Conservation (phyloP, 2,888 invertebrate species). For the Penaeus monodon region DNA sequence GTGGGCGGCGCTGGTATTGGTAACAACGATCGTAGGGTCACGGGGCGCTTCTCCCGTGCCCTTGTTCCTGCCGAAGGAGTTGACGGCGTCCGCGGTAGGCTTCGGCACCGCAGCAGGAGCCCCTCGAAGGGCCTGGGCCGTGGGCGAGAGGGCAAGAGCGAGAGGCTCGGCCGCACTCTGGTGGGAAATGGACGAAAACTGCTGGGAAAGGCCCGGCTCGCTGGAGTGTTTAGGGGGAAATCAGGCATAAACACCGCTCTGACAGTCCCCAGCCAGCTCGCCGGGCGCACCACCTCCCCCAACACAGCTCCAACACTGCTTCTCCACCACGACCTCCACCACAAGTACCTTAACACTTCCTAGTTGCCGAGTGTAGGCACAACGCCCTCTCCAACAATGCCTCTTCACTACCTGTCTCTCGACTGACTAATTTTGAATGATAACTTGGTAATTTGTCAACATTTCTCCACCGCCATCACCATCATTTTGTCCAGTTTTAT, state of each 20-base stretch:
- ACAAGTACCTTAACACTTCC: too few species aligned
- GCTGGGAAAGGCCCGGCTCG: conserved; percentile 24
- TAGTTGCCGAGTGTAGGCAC: too few species aligned
- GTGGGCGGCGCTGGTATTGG: too few species aligned
- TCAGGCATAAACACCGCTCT: conserved; percentile 52
- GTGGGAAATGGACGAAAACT: background rate
- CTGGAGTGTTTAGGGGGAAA: conserved; percentile 54
- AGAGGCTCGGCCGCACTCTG: background rate
- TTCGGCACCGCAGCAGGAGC: too few species aligned
- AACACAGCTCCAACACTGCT: background rate
- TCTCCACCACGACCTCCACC: conserved; percentile 16
- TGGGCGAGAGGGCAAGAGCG: too few species aligned
- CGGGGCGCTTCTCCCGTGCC: too few species aligned
- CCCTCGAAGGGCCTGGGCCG: background rate
- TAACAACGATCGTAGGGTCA: too few species aligned
- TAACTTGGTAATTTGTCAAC: too few species aligned
- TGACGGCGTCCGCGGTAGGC: too few species aligned
- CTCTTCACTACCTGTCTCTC: background rate
- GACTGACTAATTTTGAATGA: background rate
- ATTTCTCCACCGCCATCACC: too few species aligned
- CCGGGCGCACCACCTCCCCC: conserved; percentile 20
- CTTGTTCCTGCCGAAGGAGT: too few species aligned
- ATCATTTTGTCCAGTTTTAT: too few species aligned
- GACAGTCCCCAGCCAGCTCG: conserved; percentile 36
- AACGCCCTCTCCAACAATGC: background rate